Base-by-base conservation (phyloP, 1,140 invertebrate genomes). In the Paralvinella palmiformis region DNA sequence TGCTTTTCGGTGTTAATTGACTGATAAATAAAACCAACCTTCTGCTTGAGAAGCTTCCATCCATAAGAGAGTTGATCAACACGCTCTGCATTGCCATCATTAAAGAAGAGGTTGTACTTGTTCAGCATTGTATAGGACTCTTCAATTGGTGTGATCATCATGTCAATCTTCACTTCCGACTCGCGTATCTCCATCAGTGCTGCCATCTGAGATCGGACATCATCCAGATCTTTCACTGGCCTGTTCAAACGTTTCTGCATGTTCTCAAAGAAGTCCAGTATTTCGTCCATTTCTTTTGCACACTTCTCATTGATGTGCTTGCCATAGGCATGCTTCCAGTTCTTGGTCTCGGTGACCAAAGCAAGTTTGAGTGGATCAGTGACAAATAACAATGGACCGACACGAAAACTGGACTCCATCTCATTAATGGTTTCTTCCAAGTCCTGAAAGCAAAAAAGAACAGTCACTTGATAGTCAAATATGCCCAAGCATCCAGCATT, bases 81-180 rank as follows among this genome's bases (percentile, higher is more conserved):
- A 76, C 90, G 88, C 74, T 98, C 94, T 33, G 92, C 84, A 73
- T 94, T 91, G 74, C 96, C 93, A 73, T 89, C 87, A 73, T 91
- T 91, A 1, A 96, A 89, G 13, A 88, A 87, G 1, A 97, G 85
- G 58, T 94, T 89, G 73, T 92, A 94, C 32, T 90, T 87, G 4
- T 88, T 89, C 0, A 97, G 86, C 22, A 95, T 87, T 71, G 91
- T 92, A 79, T 96, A 96, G 0, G 92, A 91, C 82, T 97, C 94
- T 81, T 98, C 94, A 53, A 97, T 92, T 0, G 93, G 93, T 73
- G 91, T 90, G 50, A 98, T 95, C 67, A 88, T 89, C 36, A 95
- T 83, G 74, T 97, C 94, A 86, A 96, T 91, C 72, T 94, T 91
- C 10, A 96, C 91, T 81, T 97, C 93, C 75, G 92, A 90, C 73